Evolutionary conservation across 1,140 invertebrate species (phyloP).

Genomic region (Metaphire vulgaris): DNA sequence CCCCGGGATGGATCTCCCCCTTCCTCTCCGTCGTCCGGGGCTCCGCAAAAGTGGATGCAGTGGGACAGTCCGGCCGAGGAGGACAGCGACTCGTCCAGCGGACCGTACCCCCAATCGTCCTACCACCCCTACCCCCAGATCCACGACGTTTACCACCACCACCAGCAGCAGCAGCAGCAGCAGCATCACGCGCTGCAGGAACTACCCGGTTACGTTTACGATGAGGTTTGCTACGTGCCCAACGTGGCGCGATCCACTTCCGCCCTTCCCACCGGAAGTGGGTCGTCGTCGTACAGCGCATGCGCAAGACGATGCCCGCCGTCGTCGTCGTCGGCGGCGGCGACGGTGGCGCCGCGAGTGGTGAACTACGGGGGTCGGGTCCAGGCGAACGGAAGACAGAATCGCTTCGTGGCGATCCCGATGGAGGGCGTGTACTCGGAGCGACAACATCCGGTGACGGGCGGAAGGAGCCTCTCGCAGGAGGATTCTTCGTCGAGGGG

Average conservation of each 20-base stretch:
- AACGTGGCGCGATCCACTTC: no score
- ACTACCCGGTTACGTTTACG: no score
- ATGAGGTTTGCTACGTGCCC: neutral
- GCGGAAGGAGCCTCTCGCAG: neutral
- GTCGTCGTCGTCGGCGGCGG: neutral
- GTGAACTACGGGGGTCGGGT: no score
- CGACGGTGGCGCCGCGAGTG: no score
- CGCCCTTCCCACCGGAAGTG: neutral
- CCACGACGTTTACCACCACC: neutral
- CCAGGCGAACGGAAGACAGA: no score
- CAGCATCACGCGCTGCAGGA: no score
- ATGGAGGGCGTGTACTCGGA: neutral
- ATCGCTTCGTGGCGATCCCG: neutral
- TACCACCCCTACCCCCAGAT: neutral
- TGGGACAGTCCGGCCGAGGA: neutral
- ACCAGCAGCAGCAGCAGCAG: no score
- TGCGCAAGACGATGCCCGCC: neutral
- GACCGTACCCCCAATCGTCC: neutral
- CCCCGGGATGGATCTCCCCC: no score
- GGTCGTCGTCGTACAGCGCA: neutral
- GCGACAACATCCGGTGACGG: slow-evolving; percentile 1
- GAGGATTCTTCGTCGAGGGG: no score
- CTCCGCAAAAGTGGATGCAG: no score
- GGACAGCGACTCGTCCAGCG: neutral
- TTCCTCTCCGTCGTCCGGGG: no score